A percentile compares a stretch with the other conserved stretches of the same genome.
Conservation (phyloP, 1,140 invertebrate genomes). For the Calephelis nemesis region DNA sequence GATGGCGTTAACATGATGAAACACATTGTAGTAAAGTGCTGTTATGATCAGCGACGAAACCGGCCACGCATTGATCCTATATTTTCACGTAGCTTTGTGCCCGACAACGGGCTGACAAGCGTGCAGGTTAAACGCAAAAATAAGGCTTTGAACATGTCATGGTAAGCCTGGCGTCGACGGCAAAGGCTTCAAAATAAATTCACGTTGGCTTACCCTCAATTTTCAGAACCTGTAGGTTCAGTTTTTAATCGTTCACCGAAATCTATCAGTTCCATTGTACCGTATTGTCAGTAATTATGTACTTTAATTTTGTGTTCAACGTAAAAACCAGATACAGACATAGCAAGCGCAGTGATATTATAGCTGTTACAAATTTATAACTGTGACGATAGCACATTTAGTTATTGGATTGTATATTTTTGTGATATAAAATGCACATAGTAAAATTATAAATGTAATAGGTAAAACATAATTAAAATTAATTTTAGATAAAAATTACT, state of each 20-base stretch:
- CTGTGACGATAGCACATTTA: too few species aligned
- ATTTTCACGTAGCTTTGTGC: constrained; percentile 76
- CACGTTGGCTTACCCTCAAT: constrained; percentile 59
- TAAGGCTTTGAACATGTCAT: constrained; percentile 77
- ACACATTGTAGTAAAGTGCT: constrained; percentile 14
- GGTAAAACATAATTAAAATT: too few species aligned
- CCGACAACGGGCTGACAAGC: constrained; percentile 69
- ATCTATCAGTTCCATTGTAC: constrained; percentile 14
- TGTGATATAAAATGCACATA: too few species aligned
- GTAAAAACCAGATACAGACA: too few species aligned
- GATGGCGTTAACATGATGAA: not conserved
- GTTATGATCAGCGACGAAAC: constrained; percentile 46
- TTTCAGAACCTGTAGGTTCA: constrained; percentile 33
- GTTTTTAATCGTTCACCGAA: constrained; percentile 7
- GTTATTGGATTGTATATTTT: too few species aligned
- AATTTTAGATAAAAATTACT: too few species aligned
- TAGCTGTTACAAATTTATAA: too few species aligned
- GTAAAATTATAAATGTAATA: too few species aligned
- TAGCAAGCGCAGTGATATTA: too few species aligned
- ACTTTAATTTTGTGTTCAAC: too few species aligned
- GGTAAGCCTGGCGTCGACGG: constrained; percentile 75
- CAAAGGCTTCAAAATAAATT: constrained; percentile 74
- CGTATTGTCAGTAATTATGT: not conserved
- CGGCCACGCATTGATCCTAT: constrained; percentile 73
- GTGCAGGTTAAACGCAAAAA: constrained; percentile 74